Evolutionary conservation across 2,113 vertebrate genomes (phyloP).

Genomic region (Gopherus flavomarginatus): DNA sequence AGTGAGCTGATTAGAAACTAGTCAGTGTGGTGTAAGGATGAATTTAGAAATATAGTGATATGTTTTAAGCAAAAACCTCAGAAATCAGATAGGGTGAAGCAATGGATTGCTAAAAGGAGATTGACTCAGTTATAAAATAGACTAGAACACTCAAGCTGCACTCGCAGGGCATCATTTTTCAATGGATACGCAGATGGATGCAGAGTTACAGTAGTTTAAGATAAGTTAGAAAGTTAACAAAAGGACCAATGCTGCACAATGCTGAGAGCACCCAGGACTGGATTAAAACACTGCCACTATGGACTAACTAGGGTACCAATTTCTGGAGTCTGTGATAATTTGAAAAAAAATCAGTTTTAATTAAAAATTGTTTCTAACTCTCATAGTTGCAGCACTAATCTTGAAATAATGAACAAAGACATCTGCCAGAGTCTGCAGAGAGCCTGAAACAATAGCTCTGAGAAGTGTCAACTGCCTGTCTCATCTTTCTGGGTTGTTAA

Average conservation of each 20-base stretch:
- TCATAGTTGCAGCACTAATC: neutral
- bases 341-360: rapidly evolving
- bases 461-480: rapidly evolving
- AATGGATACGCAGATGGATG: neutral
- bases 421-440: neutral
- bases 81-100: neutral
- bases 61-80: neutral
- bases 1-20: constrained; percentile 2
- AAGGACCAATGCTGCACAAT: neutral
- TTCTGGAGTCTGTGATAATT: neutral
- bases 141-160: neutral
- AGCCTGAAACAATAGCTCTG: neutral
- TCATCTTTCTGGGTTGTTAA: neutral
- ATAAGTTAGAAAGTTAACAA: neutral
- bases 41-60: constrained; percentile 22
- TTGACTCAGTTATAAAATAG: neutral
- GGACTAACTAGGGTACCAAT: neutral
- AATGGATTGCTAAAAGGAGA: neutral
- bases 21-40: constrained; percentile 24
- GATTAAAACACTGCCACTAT: neutral
- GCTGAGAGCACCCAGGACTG: rapidly evolving
- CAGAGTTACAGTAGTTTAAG: neutral
- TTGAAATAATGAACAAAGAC: neutral
- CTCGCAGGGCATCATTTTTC: neutral
- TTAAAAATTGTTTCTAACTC: neutral